These are phyloP conservation scores for Andrena haemorrhoa DNA, from an alignment of 2,888 invertebrate species.

Conservation along the genomic window DNA sequence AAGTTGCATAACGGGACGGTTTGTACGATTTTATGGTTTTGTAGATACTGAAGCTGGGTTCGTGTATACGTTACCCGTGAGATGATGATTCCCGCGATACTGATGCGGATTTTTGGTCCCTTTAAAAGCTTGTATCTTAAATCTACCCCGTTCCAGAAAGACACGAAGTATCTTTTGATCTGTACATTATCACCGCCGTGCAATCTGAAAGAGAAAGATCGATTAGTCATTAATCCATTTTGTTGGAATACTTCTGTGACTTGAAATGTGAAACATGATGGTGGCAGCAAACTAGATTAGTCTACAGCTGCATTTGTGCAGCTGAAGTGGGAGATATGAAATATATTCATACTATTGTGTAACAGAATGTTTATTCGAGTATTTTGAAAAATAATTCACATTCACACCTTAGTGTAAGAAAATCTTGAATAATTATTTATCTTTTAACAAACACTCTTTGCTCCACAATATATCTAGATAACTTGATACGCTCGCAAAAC, in stretches of 20 bases:
- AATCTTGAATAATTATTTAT: no score
- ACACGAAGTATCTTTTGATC: constrained; percentile 97
- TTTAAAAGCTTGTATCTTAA: constrained; percentile 95
- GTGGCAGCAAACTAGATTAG: no score
- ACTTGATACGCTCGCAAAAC: no score
- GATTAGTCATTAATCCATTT: not conserved
- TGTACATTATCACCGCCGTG: constrained; percentile 92
- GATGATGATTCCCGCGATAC: constrained; percentile 97
- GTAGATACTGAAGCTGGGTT: not conserved
- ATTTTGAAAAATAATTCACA: no score
- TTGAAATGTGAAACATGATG: no score
- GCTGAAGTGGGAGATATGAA: no score
- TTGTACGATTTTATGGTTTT: not conserved
- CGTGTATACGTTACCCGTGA: constrained; percentile 91
- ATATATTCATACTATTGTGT: no score
- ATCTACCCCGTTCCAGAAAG: constrained; percentile 98
- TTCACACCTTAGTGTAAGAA: no score
- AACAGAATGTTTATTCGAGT: no score
- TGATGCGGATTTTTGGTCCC: constrained; percentile 96
- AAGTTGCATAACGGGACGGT: not conserved
- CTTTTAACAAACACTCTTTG: no score
- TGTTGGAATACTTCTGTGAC: not conserved
- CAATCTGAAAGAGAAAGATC: constrained; percentile 85
- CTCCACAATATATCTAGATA: no score
- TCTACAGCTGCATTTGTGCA: no score